Conservation (phyloP, 2,113 vertebrate species). For the Odocoileus virginianus region DNA sequence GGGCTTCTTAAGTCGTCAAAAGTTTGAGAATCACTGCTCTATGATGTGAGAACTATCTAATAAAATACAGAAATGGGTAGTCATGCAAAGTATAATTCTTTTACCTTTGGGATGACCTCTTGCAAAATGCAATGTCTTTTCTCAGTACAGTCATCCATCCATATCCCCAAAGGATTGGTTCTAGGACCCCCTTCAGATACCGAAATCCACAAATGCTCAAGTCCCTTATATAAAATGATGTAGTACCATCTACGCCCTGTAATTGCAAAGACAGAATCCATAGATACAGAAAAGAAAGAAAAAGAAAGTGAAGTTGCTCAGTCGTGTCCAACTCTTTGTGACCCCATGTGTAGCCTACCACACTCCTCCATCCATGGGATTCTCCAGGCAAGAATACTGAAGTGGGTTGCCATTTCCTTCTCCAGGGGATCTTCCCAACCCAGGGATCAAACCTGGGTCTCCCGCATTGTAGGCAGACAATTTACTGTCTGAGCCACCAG, state of each 20-base stretch:
- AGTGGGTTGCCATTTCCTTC: not conserved
- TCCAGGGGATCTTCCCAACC: not conserved
- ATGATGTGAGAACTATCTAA: not conserved
- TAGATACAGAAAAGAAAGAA: not conserved
- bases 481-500: not conserved
- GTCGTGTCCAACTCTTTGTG: not conserved
- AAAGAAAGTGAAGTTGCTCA: not conserved
- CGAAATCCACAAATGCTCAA: not conserved
- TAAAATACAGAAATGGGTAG: not conserved
- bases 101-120: not conserved
- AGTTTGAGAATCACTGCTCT: not conserved
- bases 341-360: not conserved
- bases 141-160: not conserved
- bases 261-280: fast-evolving
- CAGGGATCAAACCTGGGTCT: not conserved
- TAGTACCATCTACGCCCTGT: too few relatives aligned
- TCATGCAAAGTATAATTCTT: not conserved
- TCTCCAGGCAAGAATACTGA: not conserved
- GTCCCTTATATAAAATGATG: not conserved
- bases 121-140: not conserved
- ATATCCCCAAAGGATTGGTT: not conserved
- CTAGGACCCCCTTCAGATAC: not conserved
- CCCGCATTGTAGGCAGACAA: fast-evolving
- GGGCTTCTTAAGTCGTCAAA: not conserved
- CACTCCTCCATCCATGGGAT: fast-evolving